phyloP scores from a whole-genome alignment of 2,113 vertebrate genomes.

The Myrmecobius fasciatus region DNA sequence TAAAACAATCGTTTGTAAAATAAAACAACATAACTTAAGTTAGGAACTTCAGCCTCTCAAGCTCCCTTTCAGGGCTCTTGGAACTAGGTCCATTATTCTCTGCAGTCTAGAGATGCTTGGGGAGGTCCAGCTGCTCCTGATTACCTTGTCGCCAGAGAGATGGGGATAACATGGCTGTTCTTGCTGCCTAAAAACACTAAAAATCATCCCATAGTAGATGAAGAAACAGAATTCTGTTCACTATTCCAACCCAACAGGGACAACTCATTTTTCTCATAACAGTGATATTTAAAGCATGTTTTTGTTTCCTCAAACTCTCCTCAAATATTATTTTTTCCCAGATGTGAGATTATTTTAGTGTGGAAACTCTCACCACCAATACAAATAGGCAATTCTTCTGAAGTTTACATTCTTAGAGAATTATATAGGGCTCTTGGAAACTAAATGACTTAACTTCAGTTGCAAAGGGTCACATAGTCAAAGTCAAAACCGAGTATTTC shows the following conservation, averaged over 20 bases:
- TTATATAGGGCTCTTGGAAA: not conserved
- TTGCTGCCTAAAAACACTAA: not conserved
- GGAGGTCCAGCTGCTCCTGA: slow-evolving; percentile 2
- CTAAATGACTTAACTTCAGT: not conserved
- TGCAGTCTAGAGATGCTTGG: not conserved
- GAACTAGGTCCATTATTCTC: not conserved
- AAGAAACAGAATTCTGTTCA: not conserved
- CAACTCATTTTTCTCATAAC: not conserved
- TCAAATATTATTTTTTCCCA: not conserved
- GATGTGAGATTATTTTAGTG: not conserved
- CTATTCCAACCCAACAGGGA: not conserved
- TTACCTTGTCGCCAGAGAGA: not conserved
- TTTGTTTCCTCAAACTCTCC: not conserved
- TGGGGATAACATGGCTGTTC: not conserved
- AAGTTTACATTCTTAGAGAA: not conserved
- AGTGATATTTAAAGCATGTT: not conserved
- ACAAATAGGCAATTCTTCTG: not conserved
- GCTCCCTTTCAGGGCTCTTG: not conserved
- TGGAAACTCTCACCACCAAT: not conserved
- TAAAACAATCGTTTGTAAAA: not conserved
- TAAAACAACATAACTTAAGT: not conserved
- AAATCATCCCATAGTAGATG: not conserved
- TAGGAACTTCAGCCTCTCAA: not conserved
- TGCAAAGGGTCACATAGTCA: not conserved
- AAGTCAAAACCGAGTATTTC: not conserved